These are phyloP conservation scores for Melierax canorus DNA, from an alignment of 2,113 vertebrate species.

Conservation along the genomic window DNA sequence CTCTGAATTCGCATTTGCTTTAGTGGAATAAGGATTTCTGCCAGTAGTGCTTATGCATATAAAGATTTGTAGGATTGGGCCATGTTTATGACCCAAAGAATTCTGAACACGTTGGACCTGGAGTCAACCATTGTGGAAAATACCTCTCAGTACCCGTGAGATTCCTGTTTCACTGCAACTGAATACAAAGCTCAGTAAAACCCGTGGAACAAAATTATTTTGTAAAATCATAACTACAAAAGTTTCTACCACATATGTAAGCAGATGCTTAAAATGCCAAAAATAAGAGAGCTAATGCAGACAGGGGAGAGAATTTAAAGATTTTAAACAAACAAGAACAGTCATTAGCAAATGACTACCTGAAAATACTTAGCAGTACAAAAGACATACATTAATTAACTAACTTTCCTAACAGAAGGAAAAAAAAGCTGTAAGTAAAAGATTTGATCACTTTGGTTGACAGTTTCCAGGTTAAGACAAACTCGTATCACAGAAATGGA, in stretches of 20 bases:
- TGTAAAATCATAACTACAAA: not conserved
- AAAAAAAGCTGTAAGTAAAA: not conserved
- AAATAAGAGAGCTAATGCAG: not conserved
- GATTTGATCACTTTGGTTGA: not conserved
- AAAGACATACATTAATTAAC: constrained; percentile 49
- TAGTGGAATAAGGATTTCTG: not conserved
- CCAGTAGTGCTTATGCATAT: not conserved
- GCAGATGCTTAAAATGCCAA: constrained; percentile 36
- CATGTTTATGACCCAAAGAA: not conserved
- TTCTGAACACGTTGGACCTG: not conserved
- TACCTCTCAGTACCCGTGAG: not conserved
- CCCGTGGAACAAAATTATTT: not conserved
- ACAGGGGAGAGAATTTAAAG: constrained; percentile 4
- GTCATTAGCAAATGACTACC: constrained; percentile 17
- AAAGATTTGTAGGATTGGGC: not conserved
- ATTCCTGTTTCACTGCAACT: not conserved
- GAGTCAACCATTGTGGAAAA: not conserved
- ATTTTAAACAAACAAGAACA: constrained; percentile 55
- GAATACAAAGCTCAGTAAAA: not conserved
- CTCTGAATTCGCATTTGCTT: not conserved
- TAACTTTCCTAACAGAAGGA: not conserved
- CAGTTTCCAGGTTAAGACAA: not conserved
- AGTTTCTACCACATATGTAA: not conserved
- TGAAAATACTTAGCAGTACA: constrained; percentile 1
- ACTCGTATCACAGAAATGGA: not conserved